Percentiles rank a stretch among this genome's conserved stretches.
phyloP scores from a whole-genome alignment of 2,113 vertebrate genomes.

The Upupa epops region DNA sequence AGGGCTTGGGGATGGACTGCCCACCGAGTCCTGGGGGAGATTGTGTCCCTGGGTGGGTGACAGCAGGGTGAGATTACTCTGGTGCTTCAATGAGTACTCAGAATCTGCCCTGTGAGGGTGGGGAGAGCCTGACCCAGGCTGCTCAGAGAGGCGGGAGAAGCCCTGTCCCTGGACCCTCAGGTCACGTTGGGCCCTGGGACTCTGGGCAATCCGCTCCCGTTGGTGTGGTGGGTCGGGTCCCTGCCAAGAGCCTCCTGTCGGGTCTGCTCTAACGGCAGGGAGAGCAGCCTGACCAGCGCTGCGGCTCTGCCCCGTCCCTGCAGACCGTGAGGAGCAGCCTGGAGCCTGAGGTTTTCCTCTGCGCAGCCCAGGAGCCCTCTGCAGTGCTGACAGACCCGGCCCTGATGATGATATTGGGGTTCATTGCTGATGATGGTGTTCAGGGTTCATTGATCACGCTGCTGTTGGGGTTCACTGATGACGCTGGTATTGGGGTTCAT shows the following conservation, averaged over 20 bases:
- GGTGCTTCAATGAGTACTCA: background rate
- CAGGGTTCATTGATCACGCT: too few relatives aligned
- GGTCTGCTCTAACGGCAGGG: background rate
- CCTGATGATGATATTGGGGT: too few relatives aligned
- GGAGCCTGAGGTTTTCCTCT: background rate
- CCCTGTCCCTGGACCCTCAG: background rate
- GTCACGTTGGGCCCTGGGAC: background rate
- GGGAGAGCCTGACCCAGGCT: background rate
- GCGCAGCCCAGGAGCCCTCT: background rate
- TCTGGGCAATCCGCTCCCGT: background rate
- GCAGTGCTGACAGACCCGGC: fast-evolving
- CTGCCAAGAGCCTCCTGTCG: too few relatives aligned
- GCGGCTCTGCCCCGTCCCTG: background rate
- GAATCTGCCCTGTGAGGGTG: background rate
- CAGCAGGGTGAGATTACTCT: background rate
- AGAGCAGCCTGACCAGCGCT: background rate
- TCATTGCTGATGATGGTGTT: too few relatives aligned
- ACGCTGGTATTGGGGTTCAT: too few relatives aligned
- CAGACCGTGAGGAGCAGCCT: background rate
- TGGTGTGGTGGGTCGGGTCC: background rate
- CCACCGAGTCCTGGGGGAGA: too few relatives aligned
- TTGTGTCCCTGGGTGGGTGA: fast-evolving
- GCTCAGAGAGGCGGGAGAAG: background rate
- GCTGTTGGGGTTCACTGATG: too few relatives aligned
- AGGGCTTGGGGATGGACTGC: background rate